Evolutionary conservation across 2,888 invertebrate species (phyloP).

Genomic region (Synergus umbraculus): DNA sequence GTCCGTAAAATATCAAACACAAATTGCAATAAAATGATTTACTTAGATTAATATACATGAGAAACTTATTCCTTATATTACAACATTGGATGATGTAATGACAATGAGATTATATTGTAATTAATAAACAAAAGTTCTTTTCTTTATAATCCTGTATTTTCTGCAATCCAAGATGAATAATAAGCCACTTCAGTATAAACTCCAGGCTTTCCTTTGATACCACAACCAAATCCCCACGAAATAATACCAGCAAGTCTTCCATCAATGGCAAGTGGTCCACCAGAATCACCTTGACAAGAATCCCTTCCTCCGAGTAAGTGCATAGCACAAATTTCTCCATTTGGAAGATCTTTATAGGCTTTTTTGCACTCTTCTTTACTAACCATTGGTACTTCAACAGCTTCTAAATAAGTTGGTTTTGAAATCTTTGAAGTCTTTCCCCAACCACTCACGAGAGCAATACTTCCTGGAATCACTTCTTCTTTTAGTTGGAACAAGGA

Average conservation of each 20-base stretch:
- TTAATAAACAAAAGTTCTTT: not conserved
- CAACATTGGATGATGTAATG: no score
- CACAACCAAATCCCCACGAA: slow-evolving; percentile 46
- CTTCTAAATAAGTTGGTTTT: slow-evolving; percentile 49
- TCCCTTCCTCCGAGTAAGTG: slow-evolving; percentile 10
- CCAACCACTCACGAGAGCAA: slow-evolving; percentile 58
- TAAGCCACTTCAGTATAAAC: slow-evolving; percentile 42
- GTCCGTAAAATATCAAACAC: no score
- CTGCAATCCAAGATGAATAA: slow-evolving; percentile 33
- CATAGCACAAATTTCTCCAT: slow-evolving; percentile 40
- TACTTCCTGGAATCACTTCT: slow-evolving; percentile 20
- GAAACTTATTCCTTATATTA: no score
- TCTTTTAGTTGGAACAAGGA: slow-evolving; percentile 73
- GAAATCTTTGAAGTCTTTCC: slow-evolving; percentile 54
- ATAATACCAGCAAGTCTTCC: slow-evolving; percentile 39
- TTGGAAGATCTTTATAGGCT: slow-evolving; percentile 68
- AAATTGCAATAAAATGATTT: no score
- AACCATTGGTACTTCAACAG: slow-evolving; percentile 79
- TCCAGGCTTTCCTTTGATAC: slow-evolving; percentile 27
- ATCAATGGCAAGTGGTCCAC: slow-evolving; percentile 38
- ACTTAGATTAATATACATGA: no score
- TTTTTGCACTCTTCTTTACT: slow-evolving; percentile 76
- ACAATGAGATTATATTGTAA: no score
- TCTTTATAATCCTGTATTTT: not conserved
- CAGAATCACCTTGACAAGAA: slow-evolving; percentile 45